Conservation (phyloP, 2,888 invertebrate genomes). For the Ischnus inquisitorius region DNA sequence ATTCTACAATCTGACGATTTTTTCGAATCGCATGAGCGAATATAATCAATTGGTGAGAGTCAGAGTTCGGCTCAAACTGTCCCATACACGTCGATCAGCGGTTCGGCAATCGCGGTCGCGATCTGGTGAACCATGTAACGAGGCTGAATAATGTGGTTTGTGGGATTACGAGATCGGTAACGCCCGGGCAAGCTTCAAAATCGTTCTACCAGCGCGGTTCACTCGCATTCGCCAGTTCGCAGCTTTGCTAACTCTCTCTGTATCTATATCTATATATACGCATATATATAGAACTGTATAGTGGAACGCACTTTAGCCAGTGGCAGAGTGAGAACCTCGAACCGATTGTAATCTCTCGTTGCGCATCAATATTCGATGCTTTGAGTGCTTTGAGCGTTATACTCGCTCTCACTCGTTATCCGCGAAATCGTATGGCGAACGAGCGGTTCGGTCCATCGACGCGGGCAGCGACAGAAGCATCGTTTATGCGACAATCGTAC, state of each 20-base stretch:
- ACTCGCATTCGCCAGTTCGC: slow-evolving; percentile 13
- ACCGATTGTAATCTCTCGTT: slow-evolving; percentile 5
- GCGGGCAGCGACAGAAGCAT: slow-evolving; percentile 4
- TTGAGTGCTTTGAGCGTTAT: slow-evolving; percentile 18
- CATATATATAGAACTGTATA: neutral
- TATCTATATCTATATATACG: neutral
- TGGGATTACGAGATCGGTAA: slow-evolving; percentile 62
- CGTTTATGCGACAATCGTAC: slow-evolving; percentile 20
- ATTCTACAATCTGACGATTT: too few species aligned
- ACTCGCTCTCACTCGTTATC: neutral
- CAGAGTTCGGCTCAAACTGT: slow-evolving; percentile 27
- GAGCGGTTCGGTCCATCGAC: slow-evolving; percentile 21
- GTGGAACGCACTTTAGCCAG: slow-evolving; percentile 1
- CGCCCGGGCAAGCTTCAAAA: slow-evolving; percentile 41
- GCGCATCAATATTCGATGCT: slow-evolving; percentile 20
- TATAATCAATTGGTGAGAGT: slow-evolving; percentile 64
- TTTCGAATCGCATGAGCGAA: too few species aligned
- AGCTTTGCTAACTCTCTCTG: neutral
- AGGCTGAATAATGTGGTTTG: slow-evolving; percentile 65
- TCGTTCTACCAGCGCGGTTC: neutral
- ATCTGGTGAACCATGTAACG: slow-evolving; percentile 71
- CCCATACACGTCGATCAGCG: slow-evolving; percentile 22
- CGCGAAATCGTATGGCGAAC: neutral
- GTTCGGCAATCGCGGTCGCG: slow-evolving; percentile 59
- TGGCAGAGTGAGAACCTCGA: neutral